Evolutionary conservation across 2,797 vertebrate genomes (phyloP).

Genomic region (Enteromius afrohamiltoni): DNA sequence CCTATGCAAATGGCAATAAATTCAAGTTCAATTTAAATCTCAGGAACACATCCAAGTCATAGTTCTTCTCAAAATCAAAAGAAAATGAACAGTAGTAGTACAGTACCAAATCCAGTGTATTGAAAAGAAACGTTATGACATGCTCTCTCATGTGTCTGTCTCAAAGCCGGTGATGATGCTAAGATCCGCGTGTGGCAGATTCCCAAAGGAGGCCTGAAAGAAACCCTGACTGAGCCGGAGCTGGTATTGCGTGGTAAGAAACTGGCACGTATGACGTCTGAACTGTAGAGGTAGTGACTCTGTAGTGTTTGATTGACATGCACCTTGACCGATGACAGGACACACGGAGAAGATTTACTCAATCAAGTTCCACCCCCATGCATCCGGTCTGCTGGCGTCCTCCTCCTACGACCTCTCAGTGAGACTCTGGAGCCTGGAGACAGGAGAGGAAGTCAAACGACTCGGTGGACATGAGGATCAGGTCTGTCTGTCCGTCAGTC

Average conservation of each 20-base stretch:
- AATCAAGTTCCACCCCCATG: constrained; percentile 88
- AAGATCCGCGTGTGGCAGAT: constrained; percentile 91
- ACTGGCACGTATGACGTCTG: not conserved
- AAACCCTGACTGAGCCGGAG: constrained; percentile 83
- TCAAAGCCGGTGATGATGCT: constrained; percentile 89
- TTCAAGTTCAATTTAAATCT: no score
- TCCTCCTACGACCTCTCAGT: constrained; percentile 92
- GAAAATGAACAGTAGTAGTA: no score
- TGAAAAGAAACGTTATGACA: no score
- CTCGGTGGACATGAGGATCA: constrained; percentile 90
- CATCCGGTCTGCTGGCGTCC: constrained; percentile 86
- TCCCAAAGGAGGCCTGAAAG: constrained; percentile 81
- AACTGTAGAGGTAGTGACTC: not conserved
- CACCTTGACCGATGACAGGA: constrained; percentile 71
- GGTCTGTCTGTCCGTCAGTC: constrained; percentile 68
- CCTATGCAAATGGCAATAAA: no score
- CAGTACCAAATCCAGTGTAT: no score
- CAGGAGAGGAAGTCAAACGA: constrained; percentile 73
- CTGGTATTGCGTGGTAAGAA: constrained; percentile 81
- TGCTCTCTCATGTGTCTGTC: not conserved
- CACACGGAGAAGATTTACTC: constrained; percentile 98
- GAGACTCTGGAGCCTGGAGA: constrained; percentile 86
- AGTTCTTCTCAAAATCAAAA: no score
- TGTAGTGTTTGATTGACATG: constrained; percentile 41
- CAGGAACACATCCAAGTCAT: no score